phyloP scores from a whole-genome alignment of 2,888 invertebrate species.

The Pristionchus mayeri region DNA sequence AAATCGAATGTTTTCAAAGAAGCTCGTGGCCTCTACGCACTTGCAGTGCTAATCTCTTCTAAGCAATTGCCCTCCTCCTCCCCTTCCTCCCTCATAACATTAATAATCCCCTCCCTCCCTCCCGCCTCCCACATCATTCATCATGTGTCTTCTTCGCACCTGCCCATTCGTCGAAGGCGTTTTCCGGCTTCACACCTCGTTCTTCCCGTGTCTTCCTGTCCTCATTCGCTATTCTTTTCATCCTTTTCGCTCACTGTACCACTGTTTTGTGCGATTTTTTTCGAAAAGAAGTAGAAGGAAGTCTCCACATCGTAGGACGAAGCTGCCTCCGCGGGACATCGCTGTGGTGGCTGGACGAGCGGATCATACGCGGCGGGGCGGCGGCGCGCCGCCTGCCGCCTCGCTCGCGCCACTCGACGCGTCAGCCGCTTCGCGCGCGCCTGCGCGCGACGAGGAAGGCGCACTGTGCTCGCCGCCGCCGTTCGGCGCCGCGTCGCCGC shows the following conservation, averaged over 20 bases:
- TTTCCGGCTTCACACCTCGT: neutral
- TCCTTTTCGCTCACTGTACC: neutral
- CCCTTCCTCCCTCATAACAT: neutral
- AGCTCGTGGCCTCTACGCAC: neutral
- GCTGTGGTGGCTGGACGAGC: too few relatives aligned
- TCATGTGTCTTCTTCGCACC: conserved; percentile 25
- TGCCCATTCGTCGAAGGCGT: neutral
- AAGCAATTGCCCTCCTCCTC: neutral
- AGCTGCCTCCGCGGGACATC: neutral
- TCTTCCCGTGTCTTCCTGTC: neutral
- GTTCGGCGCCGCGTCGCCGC: conserved; percentile 41
- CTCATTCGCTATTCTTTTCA: neutral
- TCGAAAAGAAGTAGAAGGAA: too few relatives aligned
- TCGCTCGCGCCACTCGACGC: neutral
- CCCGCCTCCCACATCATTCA: conserved; percentile 4
- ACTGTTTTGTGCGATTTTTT: too few relatives aligned
- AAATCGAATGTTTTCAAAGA: too few relatives aligned
- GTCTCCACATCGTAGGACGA: neutral
- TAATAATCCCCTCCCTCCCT: neutral
- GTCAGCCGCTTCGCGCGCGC: neutral
- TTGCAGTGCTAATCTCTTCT: neutral
- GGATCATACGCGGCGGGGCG: neutral
- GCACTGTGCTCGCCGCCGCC: conserved; percentile 46
- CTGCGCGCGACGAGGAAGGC: conserved; percentile 23
- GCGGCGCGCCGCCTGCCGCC: conserved; percentile 9